phyloP scores from a whole-genome alignment of 2,888 invertebrate genomes.

The Agonopterix heracliana region DNA sequence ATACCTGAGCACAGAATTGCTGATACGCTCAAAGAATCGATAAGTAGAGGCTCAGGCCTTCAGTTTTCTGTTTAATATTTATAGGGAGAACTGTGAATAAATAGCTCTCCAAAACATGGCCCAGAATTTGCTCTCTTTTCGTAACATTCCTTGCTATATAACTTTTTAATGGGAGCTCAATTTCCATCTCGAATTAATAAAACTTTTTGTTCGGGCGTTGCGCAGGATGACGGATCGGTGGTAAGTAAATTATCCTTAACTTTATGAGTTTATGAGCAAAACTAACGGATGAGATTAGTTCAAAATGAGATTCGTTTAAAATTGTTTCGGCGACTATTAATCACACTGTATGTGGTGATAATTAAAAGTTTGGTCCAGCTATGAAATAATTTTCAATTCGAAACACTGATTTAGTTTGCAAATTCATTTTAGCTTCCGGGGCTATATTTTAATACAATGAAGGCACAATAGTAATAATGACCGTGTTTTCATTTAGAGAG shows the following conservation, averaged over 20 bases:
- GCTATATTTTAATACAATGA: no score
- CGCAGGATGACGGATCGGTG: slow-evolving; percentile 72
- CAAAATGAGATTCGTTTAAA: slow-evolving; percentile 1
- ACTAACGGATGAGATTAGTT: background rate
- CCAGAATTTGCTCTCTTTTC: slow-evolving; percentile 2
- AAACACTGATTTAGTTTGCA: no score
- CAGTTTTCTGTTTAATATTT: slow-evolving; percentile 8
- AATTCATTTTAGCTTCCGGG: no score
- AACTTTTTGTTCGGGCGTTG: slow-evolving; percentile 55
- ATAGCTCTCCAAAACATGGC: background rate
- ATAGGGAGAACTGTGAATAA: slow-evolving; percentile 4
- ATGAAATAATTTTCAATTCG: no score
- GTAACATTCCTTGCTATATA: slow-evolving; percentile 2
- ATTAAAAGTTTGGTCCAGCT: no score
- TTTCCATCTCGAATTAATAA: slow-evolving; percentile 39
- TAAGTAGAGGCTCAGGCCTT: slow-evolving; percentile 1
- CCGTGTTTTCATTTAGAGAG: no score
- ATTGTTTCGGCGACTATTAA: background rate
- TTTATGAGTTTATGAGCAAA: slow-evolving; percentile 1
- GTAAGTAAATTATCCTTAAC: slow-evolving; percentile 46
- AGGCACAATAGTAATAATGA: no score
- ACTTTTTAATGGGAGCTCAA: slow-evolving; percentile 14
- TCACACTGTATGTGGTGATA: no score
- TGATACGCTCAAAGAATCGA: slow-evolving; percentile 7
- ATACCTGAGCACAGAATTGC: no score